Base-by-base conservation (phyloP, 2,113 vertebrate species). In the Grallaria varia region DNA sequence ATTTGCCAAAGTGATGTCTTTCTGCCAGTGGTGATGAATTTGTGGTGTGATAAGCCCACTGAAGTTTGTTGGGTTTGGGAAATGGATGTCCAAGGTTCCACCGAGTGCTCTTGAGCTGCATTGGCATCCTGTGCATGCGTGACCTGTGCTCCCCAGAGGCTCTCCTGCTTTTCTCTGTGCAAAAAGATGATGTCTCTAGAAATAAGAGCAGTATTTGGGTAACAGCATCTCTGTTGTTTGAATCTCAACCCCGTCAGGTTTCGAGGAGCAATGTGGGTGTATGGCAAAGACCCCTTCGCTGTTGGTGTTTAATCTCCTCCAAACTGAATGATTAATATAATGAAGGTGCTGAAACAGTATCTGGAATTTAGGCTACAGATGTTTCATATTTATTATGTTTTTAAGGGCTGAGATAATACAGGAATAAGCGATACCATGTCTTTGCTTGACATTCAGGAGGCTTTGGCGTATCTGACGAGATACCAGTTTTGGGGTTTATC, bases 101-200 rank as follows among this genome's bases (percentile, higher is more conserved):
- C 96, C 84, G 77, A n/a, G 87, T 91, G 96, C 97, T 98, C 89
- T 98, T 31, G 88, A 96, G 96, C 95, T 84, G 86, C 97, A 98
- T 91, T 97, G 97, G 92, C 85, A 96, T 97, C 97, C 96, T 30
- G 71, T 89, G 66, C 84, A 84, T 58, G 68, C 95, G 92, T 98
- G 97, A 98, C 96, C 96, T 81, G 93, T 16, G 44, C 96, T 96
- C 91, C 95, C 82, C 69, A 91, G 95, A 97, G 97, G 97, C 88
- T 74, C 95, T 8, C 59, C 77, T 85, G 87, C 96, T 97, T 96
- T 94, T 91, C 87, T 91, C 89, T 89, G 71, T 96, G 96, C 96
- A 92, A 87, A 97, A 92, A 93, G 30, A 4, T 37, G 91, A 94
- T 86, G 96, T 96, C 95, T 97, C 79, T 90, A 80, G 85, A 87